A percentile compares a stretch with the other conserved stretches of the same genome.
phyloP scores from a whole-genome alignment of 2,113 vertebrate species.

The Brachyistius frenatus region DNA sequence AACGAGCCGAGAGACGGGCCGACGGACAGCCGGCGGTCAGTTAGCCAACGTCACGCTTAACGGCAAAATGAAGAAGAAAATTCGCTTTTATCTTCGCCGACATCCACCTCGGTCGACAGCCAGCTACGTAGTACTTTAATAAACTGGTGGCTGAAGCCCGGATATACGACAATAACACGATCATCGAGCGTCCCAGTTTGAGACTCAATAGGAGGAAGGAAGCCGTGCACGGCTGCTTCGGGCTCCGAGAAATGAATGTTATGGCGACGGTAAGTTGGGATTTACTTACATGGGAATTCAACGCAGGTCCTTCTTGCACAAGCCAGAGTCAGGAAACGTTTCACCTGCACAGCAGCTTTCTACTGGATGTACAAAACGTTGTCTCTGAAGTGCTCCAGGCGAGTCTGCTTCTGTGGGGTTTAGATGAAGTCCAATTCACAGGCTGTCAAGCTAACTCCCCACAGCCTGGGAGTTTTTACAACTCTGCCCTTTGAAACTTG shows the following conservation, averaged over 20 bases:
- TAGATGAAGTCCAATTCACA: slow-evolving; percentile 25
- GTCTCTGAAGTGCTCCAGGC: slow-evolving; percentile 68
- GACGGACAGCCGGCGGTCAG: no score
- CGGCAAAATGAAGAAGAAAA: not conserved
- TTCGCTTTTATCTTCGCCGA: not conserved
- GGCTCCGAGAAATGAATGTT: accelerated
- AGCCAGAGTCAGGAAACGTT: slow-evolving; percentile 32
- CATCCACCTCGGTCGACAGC: not conserved
- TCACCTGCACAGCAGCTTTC: slow-evolving; percentile 16
- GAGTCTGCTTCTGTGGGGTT: slow-evolving; percentile 35
- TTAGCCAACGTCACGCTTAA: not conserved
- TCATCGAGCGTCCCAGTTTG: not conserved
- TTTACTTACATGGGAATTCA: slow-evolving; percentile 77
- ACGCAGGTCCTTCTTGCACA: slow-evolving; percentile 62
- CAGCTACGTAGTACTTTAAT: slow-evolving; percentile 49
- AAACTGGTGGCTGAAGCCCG: slow-evolving; percentile 10
- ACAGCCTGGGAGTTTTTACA: slow-evolving; percentile 86
- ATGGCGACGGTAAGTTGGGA: not conserved
- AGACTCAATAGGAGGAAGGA: not conserved
- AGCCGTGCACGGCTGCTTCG: accelerated
- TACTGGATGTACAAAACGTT: slow-evolving; percentile 42
- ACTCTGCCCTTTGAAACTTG: slow-evolving; percentile 85
- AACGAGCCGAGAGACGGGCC: not conserved
- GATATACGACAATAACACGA: not conserved
- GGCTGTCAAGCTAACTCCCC: slow-evolving; percentile 68